Evolutionary conservation across 1,140 invertebrate genomes (phyloP).

Genomic region (Marisa cornuarietis): DNA sequence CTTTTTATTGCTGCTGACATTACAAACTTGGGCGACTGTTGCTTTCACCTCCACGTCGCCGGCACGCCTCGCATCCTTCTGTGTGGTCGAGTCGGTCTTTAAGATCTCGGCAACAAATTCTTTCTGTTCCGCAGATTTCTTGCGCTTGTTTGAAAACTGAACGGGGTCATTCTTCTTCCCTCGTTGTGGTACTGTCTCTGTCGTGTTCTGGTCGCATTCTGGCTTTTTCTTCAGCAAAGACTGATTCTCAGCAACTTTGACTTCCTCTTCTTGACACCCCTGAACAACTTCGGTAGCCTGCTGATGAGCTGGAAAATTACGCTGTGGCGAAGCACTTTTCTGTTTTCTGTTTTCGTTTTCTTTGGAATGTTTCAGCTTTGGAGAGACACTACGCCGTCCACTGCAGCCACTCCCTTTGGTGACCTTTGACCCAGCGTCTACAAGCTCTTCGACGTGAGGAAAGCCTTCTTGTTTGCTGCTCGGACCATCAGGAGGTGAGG

Average conservation of each 20-base stretch:
- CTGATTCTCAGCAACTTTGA: too few relatives aligned
- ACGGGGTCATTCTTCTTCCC: background rate
- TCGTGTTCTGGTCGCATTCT: too few relatives aligned
- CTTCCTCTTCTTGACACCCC: too few relatives aligned
- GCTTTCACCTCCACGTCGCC: background rate
- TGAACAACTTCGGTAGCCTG: background rate
- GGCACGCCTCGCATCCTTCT: background rate
- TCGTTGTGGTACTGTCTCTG: background rate
- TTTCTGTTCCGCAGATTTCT: background rate
- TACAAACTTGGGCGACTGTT: background rate
- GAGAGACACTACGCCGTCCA: constrained; percentile 12
- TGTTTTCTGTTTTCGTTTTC: constrained; percentile 21
- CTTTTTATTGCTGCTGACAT: background rate
- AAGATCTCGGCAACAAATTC: background rate
- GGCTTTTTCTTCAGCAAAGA: too few relatives aligned
- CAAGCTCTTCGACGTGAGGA: background rate
- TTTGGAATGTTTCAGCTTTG: constrained; percentile 17
- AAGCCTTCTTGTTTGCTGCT: background rate
- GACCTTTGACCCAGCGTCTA: background rate
- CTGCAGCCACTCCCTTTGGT: too few relatives aligned
- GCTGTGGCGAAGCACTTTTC: constrained; percentile 12
- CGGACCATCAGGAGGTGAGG: background rate
- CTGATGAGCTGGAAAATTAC: background rate
- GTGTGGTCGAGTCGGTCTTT: background rate
- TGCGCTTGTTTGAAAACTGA: background rate